These are phyloP conservation scores for Cercopithecus mitis DNA, from an alignment of 2,797 vertebrate genomes.

Conservation along the genomic window DNA sequence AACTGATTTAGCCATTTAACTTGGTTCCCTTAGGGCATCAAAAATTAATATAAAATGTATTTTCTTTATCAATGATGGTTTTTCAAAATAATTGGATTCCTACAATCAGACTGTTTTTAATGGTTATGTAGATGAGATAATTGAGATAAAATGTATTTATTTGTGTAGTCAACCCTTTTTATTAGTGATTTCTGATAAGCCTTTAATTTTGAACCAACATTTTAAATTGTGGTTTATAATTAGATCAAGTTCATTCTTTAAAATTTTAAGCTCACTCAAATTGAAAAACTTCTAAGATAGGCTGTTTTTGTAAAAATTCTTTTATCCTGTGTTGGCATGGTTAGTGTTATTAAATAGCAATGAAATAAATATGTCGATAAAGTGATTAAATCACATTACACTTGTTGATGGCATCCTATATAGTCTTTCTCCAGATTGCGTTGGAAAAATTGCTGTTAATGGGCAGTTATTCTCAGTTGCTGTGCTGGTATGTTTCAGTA, in stretches of 20 bases:
- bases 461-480: background rate
- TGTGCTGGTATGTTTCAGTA: background rate
- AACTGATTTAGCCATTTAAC: constrained; percentile 78
- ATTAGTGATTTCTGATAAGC: constrained; percentile 51
- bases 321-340: background rate
- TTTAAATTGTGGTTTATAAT: constrained; percentile 60
- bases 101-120: constrained; percentile 65
- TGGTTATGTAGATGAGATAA: constrained; percentile 57
- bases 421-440: background rate
- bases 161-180: constrained; percentile 45
- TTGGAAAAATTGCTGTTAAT: background rate
- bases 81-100: constrained; percentile 66
- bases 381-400: background rate
- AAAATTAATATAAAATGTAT: constrained; percentile 72
- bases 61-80: constrained; percentile 70
- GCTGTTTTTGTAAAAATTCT: background rate
- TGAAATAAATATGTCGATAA: background rate
- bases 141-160: constrained; percentile 45
- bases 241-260: background rate
- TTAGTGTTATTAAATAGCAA: constrained; percentile 39
- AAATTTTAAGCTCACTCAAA: background rate
- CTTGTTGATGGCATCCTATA: background rate
- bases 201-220: constrained; percentile 28
- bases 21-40: constrained; percentile 74
- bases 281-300: constrained; percentile 26